Percentiles rank a stretch among this genome's conserved stretches.
phyloP scores from a whole-genome alignment of 2,888 invertebrate species.

The Chalcis sispes region DNA sequence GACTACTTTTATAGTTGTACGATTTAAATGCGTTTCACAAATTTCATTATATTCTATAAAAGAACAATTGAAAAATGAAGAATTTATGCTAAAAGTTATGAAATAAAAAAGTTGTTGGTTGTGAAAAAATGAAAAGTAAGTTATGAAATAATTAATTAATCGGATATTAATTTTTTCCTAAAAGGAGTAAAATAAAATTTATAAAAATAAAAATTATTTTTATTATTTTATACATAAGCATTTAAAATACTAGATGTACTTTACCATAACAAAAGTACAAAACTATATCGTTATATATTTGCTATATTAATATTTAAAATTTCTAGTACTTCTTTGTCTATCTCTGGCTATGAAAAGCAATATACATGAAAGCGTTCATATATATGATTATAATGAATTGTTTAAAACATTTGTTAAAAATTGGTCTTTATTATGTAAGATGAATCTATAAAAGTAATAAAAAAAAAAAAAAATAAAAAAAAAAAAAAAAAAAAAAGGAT shows the following conservation, averaged over 20 bases:
- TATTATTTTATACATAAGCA: no score
- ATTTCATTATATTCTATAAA: no score
- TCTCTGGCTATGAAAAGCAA: conserved; percentile 19
- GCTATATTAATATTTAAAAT: not conserved
- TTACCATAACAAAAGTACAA: not conserved
- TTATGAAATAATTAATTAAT: no score
- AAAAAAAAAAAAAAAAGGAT: no score
- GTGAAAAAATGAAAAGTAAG: no score
- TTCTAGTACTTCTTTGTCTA: conserved; percentile 14
- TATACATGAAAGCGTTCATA: not conserved
- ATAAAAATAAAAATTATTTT: not conserved
- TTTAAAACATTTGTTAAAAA: conserved; percentile 32
- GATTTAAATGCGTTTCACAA: no score
- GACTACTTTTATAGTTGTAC: no score
- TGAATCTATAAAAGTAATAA: not conserved
- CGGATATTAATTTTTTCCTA: no score
- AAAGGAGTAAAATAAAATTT: conserved; percentile 3
- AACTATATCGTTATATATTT: not conserved
- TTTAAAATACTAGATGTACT: not conserved
- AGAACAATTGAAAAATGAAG: no score
- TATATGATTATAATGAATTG: not conserved
- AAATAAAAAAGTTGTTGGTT: no score
- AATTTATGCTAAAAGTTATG: no score
- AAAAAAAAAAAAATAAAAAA: not conserved
- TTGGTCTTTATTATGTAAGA: not conserved